A percentile compares a stretch with the other conserved stretches of the same genome.
Conservation (phyloP, 2,888 invertebrate species). For the Crocallis elinguaria region DNA sequence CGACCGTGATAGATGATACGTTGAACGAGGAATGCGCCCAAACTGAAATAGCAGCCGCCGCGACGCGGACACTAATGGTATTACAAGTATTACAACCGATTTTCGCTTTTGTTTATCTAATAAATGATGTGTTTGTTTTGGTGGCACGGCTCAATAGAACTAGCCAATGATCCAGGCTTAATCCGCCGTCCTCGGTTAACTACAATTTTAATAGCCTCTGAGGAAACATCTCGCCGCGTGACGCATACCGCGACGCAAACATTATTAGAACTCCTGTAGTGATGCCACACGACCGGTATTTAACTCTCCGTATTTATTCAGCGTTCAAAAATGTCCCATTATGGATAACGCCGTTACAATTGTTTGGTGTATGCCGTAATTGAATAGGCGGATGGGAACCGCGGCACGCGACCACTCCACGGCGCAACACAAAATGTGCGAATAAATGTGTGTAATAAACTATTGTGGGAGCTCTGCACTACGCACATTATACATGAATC, state of each 20-base stretch:
- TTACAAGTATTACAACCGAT: conserved; percentile 48
- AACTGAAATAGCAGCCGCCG: conserved; percentile 65
- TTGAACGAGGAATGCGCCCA: conserved; percentile 58
- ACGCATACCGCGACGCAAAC: conserved; percentile 54
- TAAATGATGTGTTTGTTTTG: conserved; percentile 54
- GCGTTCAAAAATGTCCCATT: conserved; percentile 75
- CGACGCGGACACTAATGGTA: conserved; percentile 61
- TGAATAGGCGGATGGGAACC: conserved; percentile 78
- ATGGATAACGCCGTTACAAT: conserved; percentile 76
- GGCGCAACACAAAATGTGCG: conserved; percentile 60
- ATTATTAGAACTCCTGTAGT: conserved; percentile 76
- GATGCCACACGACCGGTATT: conserved; percentile 76
- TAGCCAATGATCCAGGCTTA: conserved; percentile 15
- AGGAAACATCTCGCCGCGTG: conserved; percentile 58
- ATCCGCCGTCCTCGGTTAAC: conserved; percentile 59
- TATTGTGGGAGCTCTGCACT: conserved; percentile 61
- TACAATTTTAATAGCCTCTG: conserved; percentile 63
- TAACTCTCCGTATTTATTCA: conserved; percentile 72
- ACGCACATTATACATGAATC: conserved; percentile 62
- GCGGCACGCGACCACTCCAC: conserved; percentile 70
- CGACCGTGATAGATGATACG: conserved; percentile 72
- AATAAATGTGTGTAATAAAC: conserved; percentile 73
- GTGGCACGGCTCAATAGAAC: conserved; percentile 5
- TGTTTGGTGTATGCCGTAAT: conserved; percentile 71
- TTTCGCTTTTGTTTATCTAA: conserved; percentile 52